Evolutionary conservation across 2,797 vertebrate species (phyloP).

Genomic region (Hapalemur alaotrensis): DNA sequence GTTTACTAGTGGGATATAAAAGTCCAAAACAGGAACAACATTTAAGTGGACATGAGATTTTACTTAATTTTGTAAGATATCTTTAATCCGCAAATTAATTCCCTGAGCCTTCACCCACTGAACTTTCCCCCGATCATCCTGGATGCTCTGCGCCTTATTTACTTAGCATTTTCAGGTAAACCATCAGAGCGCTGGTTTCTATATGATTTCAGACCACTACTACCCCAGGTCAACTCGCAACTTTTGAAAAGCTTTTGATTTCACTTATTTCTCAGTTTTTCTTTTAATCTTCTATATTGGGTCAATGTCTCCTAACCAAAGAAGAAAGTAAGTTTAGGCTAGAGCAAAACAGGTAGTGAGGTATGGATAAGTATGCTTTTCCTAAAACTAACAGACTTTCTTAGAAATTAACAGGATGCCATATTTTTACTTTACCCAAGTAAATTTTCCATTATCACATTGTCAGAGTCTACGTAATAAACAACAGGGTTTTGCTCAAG

Average conservation of each 20-base stretch:
- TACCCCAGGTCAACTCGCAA: neutral
- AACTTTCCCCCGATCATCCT: neutral
- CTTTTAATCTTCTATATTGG: neutral
- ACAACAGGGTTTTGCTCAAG: slow-evolving; percentile 61
- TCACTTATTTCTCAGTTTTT: slow-evolving; percentile 65
- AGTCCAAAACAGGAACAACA: neutral
- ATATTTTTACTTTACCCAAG: slow-evolving; percentile 47
- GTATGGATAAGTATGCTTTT: neutral
- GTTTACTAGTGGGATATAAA: neutral
- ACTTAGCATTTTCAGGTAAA: slow-evolving; percentile 51
- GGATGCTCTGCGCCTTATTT: neutral
- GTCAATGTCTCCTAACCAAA: neutral
- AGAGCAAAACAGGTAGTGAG: neutral
- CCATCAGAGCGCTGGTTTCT: slow-evolving; percentile 44
- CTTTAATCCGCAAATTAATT: neutral
- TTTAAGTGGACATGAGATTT: neutral
- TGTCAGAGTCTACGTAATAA: slow-evolving; percentile 50
- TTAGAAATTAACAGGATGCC: slow-evolving; percentile 75
- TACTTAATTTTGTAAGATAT: neutral
- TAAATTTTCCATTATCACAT: slow-evolving; percentile 75
- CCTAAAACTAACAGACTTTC: slow-evolving; percentile 57
- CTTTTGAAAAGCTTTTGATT: slow-evolving; percentile 57
- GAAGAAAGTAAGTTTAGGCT: neutral
- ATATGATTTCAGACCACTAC: slow-evolving; percentile 49
- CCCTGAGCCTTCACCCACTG: neutral